Evolutionary conservation across 2,113 vertebrate species (phyloP).

Genomic region (Perca schrenkii): DNA sequence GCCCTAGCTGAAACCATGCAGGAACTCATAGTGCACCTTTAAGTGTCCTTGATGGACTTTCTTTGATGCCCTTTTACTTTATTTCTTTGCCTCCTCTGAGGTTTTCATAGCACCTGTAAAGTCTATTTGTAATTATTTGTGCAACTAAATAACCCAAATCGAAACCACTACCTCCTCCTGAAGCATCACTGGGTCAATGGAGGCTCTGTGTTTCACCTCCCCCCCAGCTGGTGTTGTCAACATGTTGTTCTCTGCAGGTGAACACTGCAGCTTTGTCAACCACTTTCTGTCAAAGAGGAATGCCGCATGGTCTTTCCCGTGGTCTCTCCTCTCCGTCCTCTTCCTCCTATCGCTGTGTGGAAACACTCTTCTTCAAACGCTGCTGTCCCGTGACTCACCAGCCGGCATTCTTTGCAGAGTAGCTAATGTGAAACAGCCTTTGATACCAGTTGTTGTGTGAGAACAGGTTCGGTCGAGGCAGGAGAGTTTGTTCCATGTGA

Average conservation of each 20-base stretch:
- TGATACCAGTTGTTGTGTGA: neutral
- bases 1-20: no score
- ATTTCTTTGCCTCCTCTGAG: neutral
- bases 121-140: neutral
- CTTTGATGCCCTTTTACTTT: neutral
- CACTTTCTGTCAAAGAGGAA: neutral
- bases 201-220: neutral
- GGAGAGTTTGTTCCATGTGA: neutral
- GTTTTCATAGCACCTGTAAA: neutral
- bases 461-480: neutral
- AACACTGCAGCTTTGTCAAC: conserved; percentile 1
- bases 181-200: neutral
- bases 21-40: no score
- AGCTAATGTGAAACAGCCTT: neutral
- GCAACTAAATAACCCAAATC: neutral
- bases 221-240: neutral
- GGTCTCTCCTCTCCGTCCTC: neutral
- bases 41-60: no score
- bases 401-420: neutral
- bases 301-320: neutral
- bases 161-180: neutral
- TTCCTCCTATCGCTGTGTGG: neutral
- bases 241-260: neutral
- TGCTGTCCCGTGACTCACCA: conserved; percentile 13
- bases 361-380: conserved; percentile 3